Evolutionary conservation across 2,113 vertebrate species (phyloP), one percentile per base, ranked within the genome.

Genomic region (Falco punctatus): DNA sequence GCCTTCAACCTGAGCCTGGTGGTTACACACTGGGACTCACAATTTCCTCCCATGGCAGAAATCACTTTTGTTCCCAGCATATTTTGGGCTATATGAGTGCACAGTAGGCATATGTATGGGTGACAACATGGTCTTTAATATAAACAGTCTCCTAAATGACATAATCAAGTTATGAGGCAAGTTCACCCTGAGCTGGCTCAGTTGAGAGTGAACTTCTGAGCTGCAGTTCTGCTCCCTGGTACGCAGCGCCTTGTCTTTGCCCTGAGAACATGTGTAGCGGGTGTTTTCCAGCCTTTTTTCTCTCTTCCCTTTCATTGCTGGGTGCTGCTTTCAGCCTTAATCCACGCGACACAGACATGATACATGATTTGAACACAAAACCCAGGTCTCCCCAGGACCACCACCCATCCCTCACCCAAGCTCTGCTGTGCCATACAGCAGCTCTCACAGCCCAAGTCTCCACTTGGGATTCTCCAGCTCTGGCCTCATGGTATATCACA

Each of bases 11-110:
- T 67, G 42, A 42, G 54, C 70, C 94, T 67, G 55, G 78, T 6
- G 54, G 82, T 91, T 78, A 75, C 2, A 0, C 2, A 0, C 2
- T 83, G 71, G 52, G 92, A 92, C 71, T 66, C 74, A 82, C 81
- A 62, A 48, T 80, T 97, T 96, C 94, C 93, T 96, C 80, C 61
- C 58, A 15, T 70, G 66, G 33, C 75, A 93, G 81, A 82, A 93
- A 90, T 58, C 64, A 79, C 12, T 61, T 40, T 73, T 62, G 35
- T 73, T 96, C 79, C 85, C 81, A 88, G 67, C 22, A 66, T 51
- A 66, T 81, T 80, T 75, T 18, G 35, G 49, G n/a, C 59, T 79
- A 38, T 5, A 38, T 26, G 28, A 80, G 49, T 16, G 13, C 2
- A 1, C 19, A 38, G n/a, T 30, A 78, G 42, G 38, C 44, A 18